A percentile compares a stretch with the other conserved stretches of the same genome.
Evolutionary conservation across 1,140 invertebrate genomes (phyloP).

Genomic region (Tribolium castaneum): DNA sequence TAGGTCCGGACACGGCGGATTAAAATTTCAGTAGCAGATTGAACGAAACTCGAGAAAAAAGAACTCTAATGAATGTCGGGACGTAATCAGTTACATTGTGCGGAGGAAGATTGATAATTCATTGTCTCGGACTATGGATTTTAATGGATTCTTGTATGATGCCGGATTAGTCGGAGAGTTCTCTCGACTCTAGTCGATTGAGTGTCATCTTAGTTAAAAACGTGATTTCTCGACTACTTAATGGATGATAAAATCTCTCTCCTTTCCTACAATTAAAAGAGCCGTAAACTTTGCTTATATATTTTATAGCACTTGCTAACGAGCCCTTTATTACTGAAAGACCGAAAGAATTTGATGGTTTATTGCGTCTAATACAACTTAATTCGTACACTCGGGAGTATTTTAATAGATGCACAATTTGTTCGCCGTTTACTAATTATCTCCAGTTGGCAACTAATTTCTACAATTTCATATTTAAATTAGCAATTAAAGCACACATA

Average conservation of each 20-base stretch:
- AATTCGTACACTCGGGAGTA: neutral
- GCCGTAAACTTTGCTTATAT: conserved; percentile 24
- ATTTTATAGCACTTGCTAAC: conserved; percentile 34
- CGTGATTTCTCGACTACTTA: conserved; percentile 23
- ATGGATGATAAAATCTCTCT: conserved; percentile 21
- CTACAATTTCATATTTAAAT: conserved; percentile 20
- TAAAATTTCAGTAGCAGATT: conserved; percentile 49
- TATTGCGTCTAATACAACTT: conserved; percentile 30
- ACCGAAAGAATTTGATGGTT: conserved; percentile 24
- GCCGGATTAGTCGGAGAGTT: conserved; percentile 6
- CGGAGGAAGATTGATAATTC: conserved; percentile 32
- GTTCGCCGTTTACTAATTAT: conserved; percentile 20
- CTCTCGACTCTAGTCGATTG: neutral
- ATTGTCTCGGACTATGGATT: conserved; percentile 22
- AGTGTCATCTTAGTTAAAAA: conserved; percentile 25
- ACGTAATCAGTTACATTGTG: conserved; percentile 35
- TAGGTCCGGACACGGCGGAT: conserved; percentile 43
- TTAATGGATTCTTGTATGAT: conserved; percentile 34
- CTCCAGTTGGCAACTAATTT: conserved; percentile 10
- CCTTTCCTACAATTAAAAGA: conserved; percentile 28
- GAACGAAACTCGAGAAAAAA: conserved; percentile 46
- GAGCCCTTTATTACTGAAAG: conserved; percentile 23
- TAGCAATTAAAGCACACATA: conserved; percentile 27
- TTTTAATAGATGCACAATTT: conserved; percentile 23
- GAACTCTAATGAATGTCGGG: conserved; percentile 44